Evolutionary conservation across 2,797 vertebrate species (phyloP), one percentile per base, ranked within the genome.

Genomic region (Malurus splendens): DNA sequence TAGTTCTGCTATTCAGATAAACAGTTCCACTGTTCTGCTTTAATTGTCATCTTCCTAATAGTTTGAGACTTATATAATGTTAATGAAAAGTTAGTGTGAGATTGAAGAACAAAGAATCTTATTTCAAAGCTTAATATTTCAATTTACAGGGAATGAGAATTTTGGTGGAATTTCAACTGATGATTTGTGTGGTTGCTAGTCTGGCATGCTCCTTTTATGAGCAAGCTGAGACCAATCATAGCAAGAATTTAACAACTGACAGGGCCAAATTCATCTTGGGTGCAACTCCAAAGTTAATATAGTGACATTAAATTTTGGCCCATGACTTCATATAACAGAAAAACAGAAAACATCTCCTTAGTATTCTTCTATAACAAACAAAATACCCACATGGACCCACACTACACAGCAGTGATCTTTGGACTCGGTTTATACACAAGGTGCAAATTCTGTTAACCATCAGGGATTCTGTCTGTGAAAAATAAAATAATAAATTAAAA

Each of bases 81-180:
- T 92, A 83, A 70, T 57, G 45, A 87, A 93, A 91, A 87, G 33
- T 76, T 86, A 92, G 13, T 87, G 52, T 55, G 71, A 90, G 92
- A 89, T 39, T 67, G 77, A 87, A 79, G 71, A 92, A 92, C 54
- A 95, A 93, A 92, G 76, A 39, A 41, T 87, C 79, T 83, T 73
- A 81, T 94, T 93, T 87, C 92, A 92, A 93, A 95, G 79, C 61
- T 81, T 76, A 61, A 81, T 94, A 90, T 91, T 90, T 92, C 75
- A 87, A 81, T 93, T 95, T 86, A 83, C 52, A 86, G 47, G 82
- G 82, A 87, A 90, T 82, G 11, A 82, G 67, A 89, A 86, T 82
- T 86, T 79, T 51, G 64, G 85, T 86, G 71, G 89, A 81, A 44
- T 82, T 94, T 89, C 89, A 90, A 0, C 67, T 84, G 90, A 81